phyloP scores from a whole-genome alignment of 2,797 vertebrate species.

The Sebastiscus tertius region DNA sequence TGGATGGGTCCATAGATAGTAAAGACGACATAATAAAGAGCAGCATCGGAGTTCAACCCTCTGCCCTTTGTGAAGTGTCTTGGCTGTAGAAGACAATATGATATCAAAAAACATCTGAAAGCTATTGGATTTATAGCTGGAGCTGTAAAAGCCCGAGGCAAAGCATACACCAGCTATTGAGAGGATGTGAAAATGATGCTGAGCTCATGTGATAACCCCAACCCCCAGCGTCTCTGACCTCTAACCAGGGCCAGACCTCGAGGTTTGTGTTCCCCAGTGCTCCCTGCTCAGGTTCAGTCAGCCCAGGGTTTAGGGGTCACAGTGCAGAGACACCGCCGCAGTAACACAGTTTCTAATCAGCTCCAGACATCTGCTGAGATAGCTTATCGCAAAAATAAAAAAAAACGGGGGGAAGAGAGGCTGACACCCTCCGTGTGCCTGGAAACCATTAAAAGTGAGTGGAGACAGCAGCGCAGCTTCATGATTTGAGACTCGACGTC shows the following conservation, averaged over 20 bases:
- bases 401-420: background rate
- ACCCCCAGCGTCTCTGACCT: slow-evolving; percentile 32
- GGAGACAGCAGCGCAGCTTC: slow-evolving; percentile 12
- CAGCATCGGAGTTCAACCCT: slow-evolving; percentile 4
- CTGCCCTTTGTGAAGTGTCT: slow-evolving; percentile 9
- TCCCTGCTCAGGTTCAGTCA: slow-evolving; percentile 36
- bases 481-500: slow-evolving; percentile 14
- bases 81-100: background rate
- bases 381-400: slow-evolving; percentile 14
- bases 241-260: slow-evolving; percentile 29
- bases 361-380: slow-evolving; percentile 54
- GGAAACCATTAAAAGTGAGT: slow-evolving; percentile 29
- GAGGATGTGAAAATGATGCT: slow-evolving; percentile 27
- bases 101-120: slow-evolving; percentile 35
- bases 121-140: background rate
- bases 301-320: slow-evolving; percentile 41
- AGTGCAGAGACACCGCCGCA: slow-evolving; percentile 31
- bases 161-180: background rate
- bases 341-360: slow-evolving; percentile 32
- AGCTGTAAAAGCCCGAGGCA: background rate
- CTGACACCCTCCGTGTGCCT: slow-evolving; percentile 24
- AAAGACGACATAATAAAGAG: background rate
- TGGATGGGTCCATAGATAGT: background rate
- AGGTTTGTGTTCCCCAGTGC: slow-evolving; percentile 50
- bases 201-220: slow-evolving; percentile 27